Conservation (phyloP, 2,113 vertebrate genomes). For the Fukomys damarensis region DNA sequence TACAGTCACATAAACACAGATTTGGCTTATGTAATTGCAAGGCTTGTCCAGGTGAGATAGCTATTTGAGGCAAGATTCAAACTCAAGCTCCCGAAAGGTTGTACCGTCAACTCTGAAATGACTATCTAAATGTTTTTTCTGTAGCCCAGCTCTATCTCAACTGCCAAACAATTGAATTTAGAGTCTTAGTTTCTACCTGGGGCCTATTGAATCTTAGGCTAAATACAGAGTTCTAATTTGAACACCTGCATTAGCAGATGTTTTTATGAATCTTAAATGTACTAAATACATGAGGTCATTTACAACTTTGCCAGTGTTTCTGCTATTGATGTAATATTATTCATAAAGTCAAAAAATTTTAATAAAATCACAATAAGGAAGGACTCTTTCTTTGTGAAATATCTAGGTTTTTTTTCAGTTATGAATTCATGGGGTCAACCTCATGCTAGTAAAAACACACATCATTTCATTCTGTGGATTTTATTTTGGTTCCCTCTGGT, state of each 20-base stretch:
- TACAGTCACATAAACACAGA: not conserved
- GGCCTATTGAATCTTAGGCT: not conserved
- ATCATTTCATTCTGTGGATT: not conserved
- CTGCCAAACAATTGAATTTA: not conserved
- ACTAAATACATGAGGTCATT: not conserved
- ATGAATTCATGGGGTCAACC: not conserved
- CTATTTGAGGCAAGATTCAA: no score
- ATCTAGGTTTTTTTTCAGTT: not conserved
- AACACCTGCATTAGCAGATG: not conserved
- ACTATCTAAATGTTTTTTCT: not conserved
- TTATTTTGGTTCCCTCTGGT: not conserved
- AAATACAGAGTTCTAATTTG: not conserved
- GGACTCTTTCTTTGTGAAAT: not conserved
- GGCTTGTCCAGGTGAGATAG: not conserved
- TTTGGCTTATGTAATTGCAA: not conserved
- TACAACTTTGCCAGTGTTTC: not conserved
- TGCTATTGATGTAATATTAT: not conserved
- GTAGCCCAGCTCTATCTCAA: not conserved
- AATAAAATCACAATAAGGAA: not conserved
- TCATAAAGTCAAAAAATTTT: not conserved
- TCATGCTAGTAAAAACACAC: not conserved
- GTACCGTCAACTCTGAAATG: not conserved
- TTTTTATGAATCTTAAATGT: not conserved
- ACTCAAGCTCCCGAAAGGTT: not conserved
- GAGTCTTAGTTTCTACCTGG: not conserved